A percentile compares a stretch with the other conserved stretches of the same genome.
phyloP scores from a whole-genome alignment of 2,888 invertebrate genomes.

The Salpingus planirostris region DNA sequence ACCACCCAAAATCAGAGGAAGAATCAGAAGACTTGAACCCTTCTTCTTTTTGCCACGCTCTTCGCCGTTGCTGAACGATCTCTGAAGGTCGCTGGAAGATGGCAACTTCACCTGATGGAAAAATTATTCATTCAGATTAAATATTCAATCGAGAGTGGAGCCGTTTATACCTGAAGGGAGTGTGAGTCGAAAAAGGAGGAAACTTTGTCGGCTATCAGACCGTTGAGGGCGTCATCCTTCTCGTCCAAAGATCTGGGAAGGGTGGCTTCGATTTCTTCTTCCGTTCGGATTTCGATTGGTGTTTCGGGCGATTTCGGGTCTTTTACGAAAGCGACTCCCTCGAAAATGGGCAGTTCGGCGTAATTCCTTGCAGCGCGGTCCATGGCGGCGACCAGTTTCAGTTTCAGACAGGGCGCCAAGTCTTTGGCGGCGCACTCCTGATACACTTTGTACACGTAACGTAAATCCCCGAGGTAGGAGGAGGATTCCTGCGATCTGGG shows the following conservation, averaged over 20 bases:
- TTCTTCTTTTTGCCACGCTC: constrained; percentile 60
- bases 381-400: constrained; percentile 68
- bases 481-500: constrained; percentile 31
- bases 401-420: constrained; percentile 64
- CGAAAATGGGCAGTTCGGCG: constrained; percentile 56
- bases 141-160: neutral
- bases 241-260: constrained; percentile 67
- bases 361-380: constrained; percentile 59
- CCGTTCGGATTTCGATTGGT: constrained; percentile 41
- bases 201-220: constrained; percentile 65
- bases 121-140: no score
- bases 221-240: constrained; percentile 61
- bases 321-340: constrained; percentile 68
- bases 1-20: constrained; percentile 71
- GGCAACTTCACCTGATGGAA: constrained; percentile 75
- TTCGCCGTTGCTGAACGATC: constrained; percentile 53
- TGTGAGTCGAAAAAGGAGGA: constrained; percentile 68
- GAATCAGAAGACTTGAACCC: constrained; percentile 63
- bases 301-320: constrained; percentile 45
- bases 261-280: constrained; percentile 59
- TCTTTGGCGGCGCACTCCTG: constrained; percentile 68
- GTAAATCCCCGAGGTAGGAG: constrained; percentile 54
- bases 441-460: constrained; percentile 69
- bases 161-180: constrained; percentile 63
- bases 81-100: constrained; percentile 53